Evolutionary conservation across 2,888 invertebrate species (phyloP), one percentile per base, ranked within the genome.

Genomic region (Loripinus fragilis): DNA sequence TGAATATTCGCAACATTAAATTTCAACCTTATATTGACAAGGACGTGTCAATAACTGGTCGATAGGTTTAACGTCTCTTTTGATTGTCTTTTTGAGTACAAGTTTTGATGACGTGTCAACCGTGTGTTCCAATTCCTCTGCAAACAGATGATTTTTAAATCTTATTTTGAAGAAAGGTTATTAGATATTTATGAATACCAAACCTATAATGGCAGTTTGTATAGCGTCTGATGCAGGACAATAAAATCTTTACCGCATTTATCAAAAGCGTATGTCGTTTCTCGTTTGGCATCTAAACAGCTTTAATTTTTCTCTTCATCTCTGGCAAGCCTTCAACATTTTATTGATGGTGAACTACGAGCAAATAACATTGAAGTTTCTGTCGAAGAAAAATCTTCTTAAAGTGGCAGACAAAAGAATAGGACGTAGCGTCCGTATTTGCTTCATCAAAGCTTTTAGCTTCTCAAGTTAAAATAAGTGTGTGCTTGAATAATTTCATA

Each of bases 241-340:
- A 55, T 55, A 55, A 55, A 55, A 55, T 55, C 55, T 55, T 55
- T 55, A 55, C 15, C 5, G 25, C 23, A 55, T 55, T 55, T 55
- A 55, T 55, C 55, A 55, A 55, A 55, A 55, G 28, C 55, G 28
- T 55, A 55, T 55, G 55, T 55, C 55, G 28, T 55, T n/a, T 55
- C 23, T 55, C 23, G 55, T 55, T 55, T 25, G 28, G 28, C 55
- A 55, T 55, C n/a, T 55, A 55, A 55, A 55, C 55, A 55, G 55
- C 25, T 55, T 55, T 55, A 55, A 55, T 55, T 55, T 17, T 55
- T 17, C 25, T 23, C 15, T 10, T 55, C 23, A 55, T 23, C 7
- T 10, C 48, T 48, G 48, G 48, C 48, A 48, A 3, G n/a, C 5
- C 48, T n/a, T 48, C 48, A 48, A n/a, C n/a, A 20, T 48, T 48